These are phyloP conservation scores for Microcebus griseorufus DNA, from an alignment of 2,113 vertebrate species.

Conservation along the genomic window DNA sequence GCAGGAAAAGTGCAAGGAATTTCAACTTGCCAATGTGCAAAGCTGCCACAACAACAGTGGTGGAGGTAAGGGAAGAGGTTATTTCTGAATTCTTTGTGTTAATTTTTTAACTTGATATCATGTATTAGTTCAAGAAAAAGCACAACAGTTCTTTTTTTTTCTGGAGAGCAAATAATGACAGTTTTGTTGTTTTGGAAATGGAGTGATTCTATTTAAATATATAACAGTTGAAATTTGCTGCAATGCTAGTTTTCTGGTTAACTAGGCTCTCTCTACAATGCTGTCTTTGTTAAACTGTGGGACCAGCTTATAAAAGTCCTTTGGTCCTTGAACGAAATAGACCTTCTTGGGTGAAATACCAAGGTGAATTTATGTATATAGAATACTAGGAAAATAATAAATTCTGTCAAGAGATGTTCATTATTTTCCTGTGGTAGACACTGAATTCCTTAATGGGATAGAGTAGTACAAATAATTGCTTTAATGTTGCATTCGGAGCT, in stretches of 20 bases:
- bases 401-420: neutral
- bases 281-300: neutral
- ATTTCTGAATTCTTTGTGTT: neutral
- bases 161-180: neutral
- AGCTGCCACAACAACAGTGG: conserved; percentile 94
- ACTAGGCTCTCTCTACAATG: neutral
- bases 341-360: neutral
- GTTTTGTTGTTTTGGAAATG: neutral
- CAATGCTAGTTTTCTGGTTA: neutral
- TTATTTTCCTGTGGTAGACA: neutral
- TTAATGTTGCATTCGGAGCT: neutral
- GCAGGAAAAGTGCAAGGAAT: conserved; percentile 96
- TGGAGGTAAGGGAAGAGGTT: conserved; percentile 90
- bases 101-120: neutral
- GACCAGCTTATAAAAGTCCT: neutral
- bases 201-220: neutral
- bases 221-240: neutral
- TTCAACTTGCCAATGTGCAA: conserved; percentile 99
- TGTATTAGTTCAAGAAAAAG: neutral
- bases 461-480: neutral
- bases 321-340: neutral
- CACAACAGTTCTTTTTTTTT: neutral
- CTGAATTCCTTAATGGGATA: neutral
- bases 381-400: neutral
- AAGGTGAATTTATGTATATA: neutral